Evolutionary conservation across 2,888 invertebrate species (phyloP), one percentile per base, ranked within the genome.

Genomic region (Pyrgus malvae): DNA sequence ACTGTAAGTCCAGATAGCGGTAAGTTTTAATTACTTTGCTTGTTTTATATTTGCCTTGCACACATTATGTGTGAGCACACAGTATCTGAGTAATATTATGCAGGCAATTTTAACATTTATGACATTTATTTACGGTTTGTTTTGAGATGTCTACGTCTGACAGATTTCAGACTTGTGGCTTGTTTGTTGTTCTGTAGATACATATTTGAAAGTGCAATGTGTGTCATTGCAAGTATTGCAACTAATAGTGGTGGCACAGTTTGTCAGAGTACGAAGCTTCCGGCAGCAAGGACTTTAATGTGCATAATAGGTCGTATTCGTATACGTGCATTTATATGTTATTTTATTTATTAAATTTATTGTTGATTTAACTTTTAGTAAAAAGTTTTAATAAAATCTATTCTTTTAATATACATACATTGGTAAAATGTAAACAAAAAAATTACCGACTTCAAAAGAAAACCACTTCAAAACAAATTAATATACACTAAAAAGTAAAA

Each of bases 1-100:
- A 75, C 76, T 76, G 73, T 76, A 67, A 68, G 69, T 68, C 65
- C 61, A 75, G 72, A 78, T 83, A 83, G 78, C 83, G 76, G 82
- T 74, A 70, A 65, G 16, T 65, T 79, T 83, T 83, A 77, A 83
- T 82, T 81, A 73, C 80, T 74, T 72, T 71, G 73, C 65, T 75
- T 74, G 76, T 65, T 77, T 72, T 68, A 69, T 78, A 75, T 82
- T 78, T 75, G 72, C 64, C 48, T 37, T 54, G 51, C 46, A 37
- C 33, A 60, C 55, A 50, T 21, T 23, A 11, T 27, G 41, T 45
- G 46, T 21, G 65, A 60, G 65, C 12, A 2, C 37, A 8, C 40
- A 14, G 11, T 48, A 17, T 31, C 44, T 44, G 23, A 12, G 11
- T 19, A 9, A 16, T 25, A 17, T 19, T 12, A 21, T 53, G 37